Conservation (phyloP, 2,888 invertebrate species). For the Anthophora plumipes region DNA sequence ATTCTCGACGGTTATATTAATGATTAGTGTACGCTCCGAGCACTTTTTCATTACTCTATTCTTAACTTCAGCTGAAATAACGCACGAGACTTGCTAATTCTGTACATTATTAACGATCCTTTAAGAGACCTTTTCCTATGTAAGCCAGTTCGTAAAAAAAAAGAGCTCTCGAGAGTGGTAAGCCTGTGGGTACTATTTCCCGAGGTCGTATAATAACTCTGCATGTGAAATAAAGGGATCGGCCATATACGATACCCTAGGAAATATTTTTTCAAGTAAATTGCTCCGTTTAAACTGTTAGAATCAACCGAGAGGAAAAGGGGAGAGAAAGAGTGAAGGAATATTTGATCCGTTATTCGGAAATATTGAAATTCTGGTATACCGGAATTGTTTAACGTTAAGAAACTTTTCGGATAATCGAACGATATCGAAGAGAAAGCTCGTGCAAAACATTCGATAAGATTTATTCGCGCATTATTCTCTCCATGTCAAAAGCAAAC, state of each 20-base stretch:
- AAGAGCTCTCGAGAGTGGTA: slow-evolving; percentile 49
- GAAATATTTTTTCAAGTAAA: slow-evolving; percentile 10
- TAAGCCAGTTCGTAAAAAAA: slow-evolving; percentile 40
- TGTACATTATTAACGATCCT: slow-evolving; percentile 38
- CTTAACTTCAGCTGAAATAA: background rate
- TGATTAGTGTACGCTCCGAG: background rate
- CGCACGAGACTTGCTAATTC: slow-evolving; percentile 31
- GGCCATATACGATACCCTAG: background rate
- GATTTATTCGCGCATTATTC: background rate
- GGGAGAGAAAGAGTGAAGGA: no score
- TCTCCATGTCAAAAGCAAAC: background rate
- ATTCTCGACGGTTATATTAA: background rate
- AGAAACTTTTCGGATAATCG: no score
- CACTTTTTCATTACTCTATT: background rate
- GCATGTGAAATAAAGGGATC: slow-evolving; percentile 37
- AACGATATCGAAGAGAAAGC: background rate
- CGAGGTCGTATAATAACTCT: slow-evolving; percentile 39
- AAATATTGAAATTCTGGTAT: no score
- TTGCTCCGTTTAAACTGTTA: background rate
- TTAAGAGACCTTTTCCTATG: slow-evolving; percentile 10
- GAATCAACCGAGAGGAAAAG: background rate
- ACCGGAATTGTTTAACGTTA: no score
- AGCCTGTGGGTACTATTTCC: slow-evolving; percentile 15
- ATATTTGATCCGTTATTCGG: no score
- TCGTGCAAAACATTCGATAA: background rate